These are phyloP conservation scores for Centruroides vittatus DNA, from an alignment of 1,140 invertebrate species.

Conservation along the genomic window DNA sequence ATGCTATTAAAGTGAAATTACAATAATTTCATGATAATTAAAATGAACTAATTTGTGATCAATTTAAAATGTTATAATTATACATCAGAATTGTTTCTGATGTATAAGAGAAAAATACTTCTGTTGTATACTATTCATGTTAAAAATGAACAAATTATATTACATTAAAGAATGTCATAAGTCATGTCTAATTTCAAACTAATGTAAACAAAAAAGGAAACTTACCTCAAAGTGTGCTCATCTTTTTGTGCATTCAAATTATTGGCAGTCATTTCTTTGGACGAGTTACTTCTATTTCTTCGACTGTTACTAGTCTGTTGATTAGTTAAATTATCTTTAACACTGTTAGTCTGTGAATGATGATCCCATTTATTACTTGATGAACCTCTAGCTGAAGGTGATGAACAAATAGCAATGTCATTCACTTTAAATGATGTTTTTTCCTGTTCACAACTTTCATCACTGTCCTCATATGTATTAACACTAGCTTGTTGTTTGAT, in stretches of 20 bases:
- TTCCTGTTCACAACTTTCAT: slow-evolving; percentile 14
- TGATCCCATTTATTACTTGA: slow-evolving; percentile 4
- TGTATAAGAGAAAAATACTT: too few relatives aligned
- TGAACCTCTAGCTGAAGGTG: too few relatives aligned
- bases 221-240: slow-evolving; percentile 42
- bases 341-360: slow-evolving; percentile 5
- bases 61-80: too few relatives aligned
- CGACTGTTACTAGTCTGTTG: slow-evolving; percentile 35
- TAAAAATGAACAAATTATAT: too few relatives aligned
- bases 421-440: slow-evolving; percentile 11
- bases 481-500: slow-evolving; percentile 20
- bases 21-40: too few relatives aligned
- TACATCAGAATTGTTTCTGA: too few relatives aligned
- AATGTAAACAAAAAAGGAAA: background rate
- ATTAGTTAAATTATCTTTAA: slow-evolving; percentile 26
- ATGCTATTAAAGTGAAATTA: too few relatives aligned
- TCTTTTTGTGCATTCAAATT: slow-evolving; percentile 34
- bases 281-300: slow-evolving; percentile 26
- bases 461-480: slow-evolving; percentile 38
- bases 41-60: too few relatives aligned
- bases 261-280: slow-evolving; percentile 32
- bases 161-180: too few relatives aligned
- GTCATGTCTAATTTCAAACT: too few relatives aligned
- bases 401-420: slow-evolving; percentile 1
- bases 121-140: too few relatives aligned